These are phyloP conservation scores for Xenopus petersii DNA, from an alignment of 2,797 vertebrate genomes.

Conservation along the genomic window DNA sequence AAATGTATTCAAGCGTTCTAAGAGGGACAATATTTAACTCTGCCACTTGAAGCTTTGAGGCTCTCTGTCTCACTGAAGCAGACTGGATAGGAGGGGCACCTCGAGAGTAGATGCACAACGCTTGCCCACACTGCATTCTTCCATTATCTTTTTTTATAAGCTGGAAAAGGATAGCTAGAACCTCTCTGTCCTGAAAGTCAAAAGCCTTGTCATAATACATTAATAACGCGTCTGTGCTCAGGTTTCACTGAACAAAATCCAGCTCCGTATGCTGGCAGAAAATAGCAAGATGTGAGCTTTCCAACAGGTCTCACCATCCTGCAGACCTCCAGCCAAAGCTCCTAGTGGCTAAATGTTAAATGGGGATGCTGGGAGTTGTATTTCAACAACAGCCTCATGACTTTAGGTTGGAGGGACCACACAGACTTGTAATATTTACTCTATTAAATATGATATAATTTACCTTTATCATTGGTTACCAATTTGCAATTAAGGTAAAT, in stretches of 20 bases:
- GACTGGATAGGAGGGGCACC: conserved; percentile 60
- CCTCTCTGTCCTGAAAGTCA: conserved; percentile 62
- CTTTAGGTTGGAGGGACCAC: no score
- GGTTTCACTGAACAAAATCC: conserved; percentile 49
- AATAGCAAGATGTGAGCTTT: not conserved
- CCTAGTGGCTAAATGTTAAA: no score
- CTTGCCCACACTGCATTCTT: conserved; percentile 61
- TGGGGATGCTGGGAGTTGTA: no score
- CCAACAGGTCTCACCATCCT: not conserved
- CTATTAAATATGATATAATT: no score
- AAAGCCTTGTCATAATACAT: conserved; percentile 72
- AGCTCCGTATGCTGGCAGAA: conserved; percentile 4
- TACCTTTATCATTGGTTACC: no score
- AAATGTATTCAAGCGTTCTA: conserved; percentile 68
- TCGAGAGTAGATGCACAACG: conserved; percentile 60
- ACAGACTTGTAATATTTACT: no score
- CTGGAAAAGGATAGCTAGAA: conserved; percentile 62
- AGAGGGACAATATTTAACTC: conserved; percentile 60
- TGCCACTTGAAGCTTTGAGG: conserved; percentile 67
- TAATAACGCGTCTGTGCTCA: conserved; percentile 64
- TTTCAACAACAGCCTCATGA: no score
- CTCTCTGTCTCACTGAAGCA: conserved; percentile 56
- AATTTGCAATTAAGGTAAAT: no score
- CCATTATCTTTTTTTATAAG: conserved; percentile 62
- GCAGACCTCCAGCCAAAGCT: not conserved